These are phyloP conservation scores for Chaetorhynchus papuensis DNA, from an alignment of 2,113 vertebrate genomes.

Conservation along the genomic window DNA sequence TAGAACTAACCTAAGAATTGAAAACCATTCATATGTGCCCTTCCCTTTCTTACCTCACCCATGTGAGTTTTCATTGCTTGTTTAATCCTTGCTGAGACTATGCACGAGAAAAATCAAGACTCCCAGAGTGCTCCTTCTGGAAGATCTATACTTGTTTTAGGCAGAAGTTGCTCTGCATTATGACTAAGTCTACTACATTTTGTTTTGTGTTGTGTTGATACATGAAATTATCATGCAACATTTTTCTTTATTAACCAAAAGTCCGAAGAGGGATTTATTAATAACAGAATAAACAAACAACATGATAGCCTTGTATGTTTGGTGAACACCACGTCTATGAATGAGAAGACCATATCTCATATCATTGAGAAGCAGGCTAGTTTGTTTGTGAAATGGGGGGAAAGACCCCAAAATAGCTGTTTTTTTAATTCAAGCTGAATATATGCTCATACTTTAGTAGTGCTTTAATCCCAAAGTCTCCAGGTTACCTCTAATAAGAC, in stretches of 20 bases:
- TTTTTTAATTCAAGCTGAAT: not conserved
- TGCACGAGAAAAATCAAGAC: not conserved
- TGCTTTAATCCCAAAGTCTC: not conserved
- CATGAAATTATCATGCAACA: not conserved
- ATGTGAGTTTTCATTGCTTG: not conserved
- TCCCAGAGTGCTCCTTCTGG: not conserved
- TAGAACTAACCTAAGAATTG: not conserved
- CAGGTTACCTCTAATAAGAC: not conserved
- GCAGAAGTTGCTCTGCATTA: not conserved
- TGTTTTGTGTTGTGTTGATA: not conserved
- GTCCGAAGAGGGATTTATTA: not conserved
- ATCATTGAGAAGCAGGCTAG: not conserved
- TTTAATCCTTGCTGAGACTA: not conserved
- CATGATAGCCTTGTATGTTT: not conserved
- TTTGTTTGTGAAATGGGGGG: not conserved
- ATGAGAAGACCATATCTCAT: not conserved
- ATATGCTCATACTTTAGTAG: not conserved
- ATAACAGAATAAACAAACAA: not conserved
- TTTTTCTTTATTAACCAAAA: not conserved
- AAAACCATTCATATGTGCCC: not conserved
- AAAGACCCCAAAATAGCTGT: not conserved
- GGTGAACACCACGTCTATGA: not conserved
- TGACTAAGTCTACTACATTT: not conserved
- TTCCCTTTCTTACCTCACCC: not conserved
- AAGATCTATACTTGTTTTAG: not conserved